A percentile compares a stretch with the other conserved stretches of the same genome.
phyloP scores from a whole-genome alignment of 2,797 vertebrate genomes.

The Poecilia gillii region DNA sequence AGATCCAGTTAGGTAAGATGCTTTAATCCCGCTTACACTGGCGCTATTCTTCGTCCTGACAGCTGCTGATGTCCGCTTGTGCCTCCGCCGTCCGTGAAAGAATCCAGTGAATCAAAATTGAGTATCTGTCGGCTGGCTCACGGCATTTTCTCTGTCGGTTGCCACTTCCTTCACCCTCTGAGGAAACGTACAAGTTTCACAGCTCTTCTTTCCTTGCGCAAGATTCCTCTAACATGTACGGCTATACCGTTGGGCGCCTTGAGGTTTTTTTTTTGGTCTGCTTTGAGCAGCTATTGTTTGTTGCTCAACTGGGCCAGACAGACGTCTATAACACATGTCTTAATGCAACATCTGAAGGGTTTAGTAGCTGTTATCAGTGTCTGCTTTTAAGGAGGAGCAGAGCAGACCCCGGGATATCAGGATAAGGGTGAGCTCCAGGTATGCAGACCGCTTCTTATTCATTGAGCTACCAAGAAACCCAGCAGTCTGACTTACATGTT shows the following conservation, averaged over 20 bases:
- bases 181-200: constrained; percentile 67
- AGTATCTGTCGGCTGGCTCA: constrained; percentile 58
- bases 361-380: neutral
- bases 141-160: constrained; percentile 72
- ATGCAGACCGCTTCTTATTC: neutral
- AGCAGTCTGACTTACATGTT: neutral
- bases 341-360: neutral
- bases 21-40: constrained; percentile 56
- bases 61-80: constrained; percentile 59
- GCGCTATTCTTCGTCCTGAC: constrained; percentile 48
- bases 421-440: constrained; percentile 21
- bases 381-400: constrained; percentile 4
- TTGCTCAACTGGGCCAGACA: neutral
- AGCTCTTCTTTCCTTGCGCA: constrained; percentile 68
- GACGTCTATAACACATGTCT: neutral
- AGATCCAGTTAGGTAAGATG: constrained; percentile 51
- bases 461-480: neutral
- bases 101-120: constrained; percentile 73
- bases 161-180: constrained; percentile 65
- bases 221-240: constrained; percentile 49
- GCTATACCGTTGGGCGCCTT: constrained; percentile 23
- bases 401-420: constrained; percentile 3
- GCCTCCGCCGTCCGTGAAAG: constrained; percentile 35
- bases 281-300: constrained; percentile 3
- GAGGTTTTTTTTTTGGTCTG: constrained; percentile 8